These are phyloP conservation scores for Hesperophylax magnus DNA, from an alignment of 1,140 invertebrate genomes.

Conservation along the genomic window DNA sequence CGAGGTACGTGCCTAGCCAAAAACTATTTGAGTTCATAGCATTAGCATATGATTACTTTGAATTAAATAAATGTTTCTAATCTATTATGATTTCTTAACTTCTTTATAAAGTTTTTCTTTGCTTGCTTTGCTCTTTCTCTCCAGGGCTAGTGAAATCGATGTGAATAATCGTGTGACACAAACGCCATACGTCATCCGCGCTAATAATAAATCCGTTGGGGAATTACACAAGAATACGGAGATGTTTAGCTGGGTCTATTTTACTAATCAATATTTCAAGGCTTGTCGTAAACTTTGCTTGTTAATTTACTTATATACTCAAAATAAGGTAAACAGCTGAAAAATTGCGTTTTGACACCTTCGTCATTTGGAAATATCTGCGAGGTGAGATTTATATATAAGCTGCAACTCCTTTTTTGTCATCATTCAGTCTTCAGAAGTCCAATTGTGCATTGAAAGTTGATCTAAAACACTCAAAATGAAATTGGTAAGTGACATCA, in stretches of 20 bases:
- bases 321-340: conserved; percentile 36
- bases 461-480: neutral
- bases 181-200: too few species aligned
- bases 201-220: neutral
- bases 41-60: too few species aligned
- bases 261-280: conserved; percentile 17
- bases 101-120: too few species aligned
- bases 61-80: too few species aligned
- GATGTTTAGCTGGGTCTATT: conserved; percentile 3
- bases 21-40: too few species aligned
- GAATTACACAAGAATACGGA: conserved; percentile 1
- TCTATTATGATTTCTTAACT: too few species aligned
- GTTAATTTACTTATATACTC: conserved; percentile 28
- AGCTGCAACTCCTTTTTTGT: neutral
- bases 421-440: conserved; percentile 8
- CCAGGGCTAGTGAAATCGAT: too few species aligned
- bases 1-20: too few species aligned
- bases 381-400: conserved; percentile 31
- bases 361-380: conserved; percentile 21
- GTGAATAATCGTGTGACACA: too few species aligned
- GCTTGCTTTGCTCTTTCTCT: too few species aligned
- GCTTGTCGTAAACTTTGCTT: conserved; percentile 11
- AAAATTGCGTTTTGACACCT: conserved; percentile 31
- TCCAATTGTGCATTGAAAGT: conserved; percentile 1
- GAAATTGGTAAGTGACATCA: conserved; percentile 12